Evolutionary conservation across 2,888 invertebrate species (phyloP).

Genomic region (Kryphioiulus occultus): DNA sequence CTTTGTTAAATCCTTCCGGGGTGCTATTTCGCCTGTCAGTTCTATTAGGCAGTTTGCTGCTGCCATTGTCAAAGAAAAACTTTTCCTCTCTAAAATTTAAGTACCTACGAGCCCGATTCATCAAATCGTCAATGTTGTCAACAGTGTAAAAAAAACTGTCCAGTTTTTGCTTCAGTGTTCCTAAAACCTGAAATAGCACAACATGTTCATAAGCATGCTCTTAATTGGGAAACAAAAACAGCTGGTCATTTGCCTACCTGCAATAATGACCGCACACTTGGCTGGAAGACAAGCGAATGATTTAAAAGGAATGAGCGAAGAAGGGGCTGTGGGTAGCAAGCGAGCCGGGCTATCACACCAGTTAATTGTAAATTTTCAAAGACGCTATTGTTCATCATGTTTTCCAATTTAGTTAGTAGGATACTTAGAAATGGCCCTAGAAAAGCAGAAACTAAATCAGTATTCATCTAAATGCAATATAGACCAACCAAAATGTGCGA

Average conservation of each 20-base stretch:
- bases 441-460: background rate
- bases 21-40: constrained; percentile 52
- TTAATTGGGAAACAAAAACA: background rate
- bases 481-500: background rate
- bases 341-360: constrained; percentile 82
- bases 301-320: constrained; percentile 87
- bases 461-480: constrained; percentile 33
- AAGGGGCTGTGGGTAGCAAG: constrained; percentile 87
- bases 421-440: constrained; percentile 80
- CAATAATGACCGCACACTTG: constrained; percentile 87
- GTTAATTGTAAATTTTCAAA: constrained; percentile 87
- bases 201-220: background rate
- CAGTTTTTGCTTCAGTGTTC: constrained; percentile 82
- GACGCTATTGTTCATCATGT: constrained; percentile 82
- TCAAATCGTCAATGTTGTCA: constrained; percentile 68
- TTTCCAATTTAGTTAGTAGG: constrained; percentile 80
- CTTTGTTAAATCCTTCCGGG: constrained; percentile 50
- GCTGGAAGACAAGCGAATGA: constrained; percentile 83
- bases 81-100: constrained; percentile 81
- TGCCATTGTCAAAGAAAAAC: constrained; percentile 60
- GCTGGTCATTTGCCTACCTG: constrained; percentile 70
- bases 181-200: constrained; percentile 70
- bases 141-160: constrained; percentile 70
- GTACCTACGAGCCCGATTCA: constrained; percentile 80
- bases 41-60: background rate